Conservation (phyloP, 2,888 invertebrate genomes). For the Hirtodrosophila duncani region DNA sequence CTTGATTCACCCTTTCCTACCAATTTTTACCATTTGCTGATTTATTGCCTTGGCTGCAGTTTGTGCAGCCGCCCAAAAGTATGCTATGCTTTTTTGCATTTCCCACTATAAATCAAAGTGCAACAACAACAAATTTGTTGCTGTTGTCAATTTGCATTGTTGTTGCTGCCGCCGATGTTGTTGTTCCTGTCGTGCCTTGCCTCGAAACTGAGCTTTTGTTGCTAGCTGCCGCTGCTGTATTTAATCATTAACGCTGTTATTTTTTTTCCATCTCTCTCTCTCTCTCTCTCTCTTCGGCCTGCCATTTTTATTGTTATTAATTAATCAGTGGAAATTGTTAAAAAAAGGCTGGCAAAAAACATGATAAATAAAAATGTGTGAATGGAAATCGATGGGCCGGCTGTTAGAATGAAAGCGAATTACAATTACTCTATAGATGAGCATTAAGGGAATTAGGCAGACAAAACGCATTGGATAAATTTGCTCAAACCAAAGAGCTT, state of each 20-base stretch:
- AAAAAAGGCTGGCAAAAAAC: slow-evolving; percentile 22
- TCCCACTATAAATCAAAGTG: slow-evolving; percentile 68
- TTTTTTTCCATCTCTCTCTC: slow-evolving; percentile 14
- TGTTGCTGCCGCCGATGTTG: slow-evolving; percentile 22
- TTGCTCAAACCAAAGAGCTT: too few species aligned
- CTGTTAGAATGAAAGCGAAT: slow-evolving; percentile 18
- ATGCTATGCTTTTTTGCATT: slow-evolving; percentile 49
- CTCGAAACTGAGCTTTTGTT: slow-evolving; percentile 34
- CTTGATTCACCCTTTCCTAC: slow-evolving; percentile 48
- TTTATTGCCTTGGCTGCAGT: slow-evolving; percentile 50
- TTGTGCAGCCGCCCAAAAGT: slow-evolving; percentile 54
- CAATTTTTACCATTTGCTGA: slow-evolving; percentile 58
- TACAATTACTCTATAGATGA: too few species aligned
- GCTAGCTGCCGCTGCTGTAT: slow-evolving; percentile 41
- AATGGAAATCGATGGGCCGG: slow-evolving; percentile 14
- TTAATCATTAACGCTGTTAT: slow-evolving; percentile 55
- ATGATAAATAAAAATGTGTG: background rate
- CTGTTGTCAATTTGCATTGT: slow-evolving; percentile 4
- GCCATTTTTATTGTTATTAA: slow-evolving; percentile 67
- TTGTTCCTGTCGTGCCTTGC: slow-evolving; percentile 20
- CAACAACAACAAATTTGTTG: slow-evolving; percentile 52
- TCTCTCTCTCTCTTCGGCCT: slow-evolving; percentile 2
- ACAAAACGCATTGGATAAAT: too few species aligned
- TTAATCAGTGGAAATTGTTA: slow-evolving; percentile 60
- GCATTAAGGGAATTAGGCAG: too few species aligned